phyloP scores from a whole-genome alignment of 2,888 invertebrate species.

The Meiosimyza decipiens region DNA sequence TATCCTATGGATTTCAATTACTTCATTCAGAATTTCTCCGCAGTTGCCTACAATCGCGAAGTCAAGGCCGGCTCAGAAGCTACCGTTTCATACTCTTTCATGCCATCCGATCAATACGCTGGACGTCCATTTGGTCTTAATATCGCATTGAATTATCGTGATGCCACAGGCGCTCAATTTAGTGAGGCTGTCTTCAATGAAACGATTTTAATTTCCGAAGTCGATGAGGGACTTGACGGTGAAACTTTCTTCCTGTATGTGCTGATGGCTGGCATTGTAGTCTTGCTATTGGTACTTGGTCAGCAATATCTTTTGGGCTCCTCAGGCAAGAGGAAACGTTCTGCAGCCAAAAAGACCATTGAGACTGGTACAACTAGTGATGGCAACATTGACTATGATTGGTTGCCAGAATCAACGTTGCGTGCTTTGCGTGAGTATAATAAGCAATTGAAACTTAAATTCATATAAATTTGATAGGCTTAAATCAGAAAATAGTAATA shows the following conservation, averaged over 20 bases:
- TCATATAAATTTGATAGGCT: not conserved
- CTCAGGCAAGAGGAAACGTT: conserved; percentile 76
- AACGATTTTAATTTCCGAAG: conserved; percentile 94
- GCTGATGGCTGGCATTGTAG: conserved; percentile 89
- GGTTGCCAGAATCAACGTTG: conserved; percentile 94
- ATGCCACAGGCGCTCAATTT: conserved; percentile 73
- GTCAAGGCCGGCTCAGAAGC: conserved; percentile 94
- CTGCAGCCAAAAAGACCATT: conserved; percentile 73
- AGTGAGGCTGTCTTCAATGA: conserved; percentile 97
- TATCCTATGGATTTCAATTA: conserved; percentile 99
- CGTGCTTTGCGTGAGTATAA: conserved; percentile 80
- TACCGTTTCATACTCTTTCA: conserved; percentile 93
- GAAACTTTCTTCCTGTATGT: conserved; percentile 99
- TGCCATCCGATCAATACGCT: conserved; percentile 96
- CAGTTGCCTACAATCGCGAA: conserved; percentile 85
- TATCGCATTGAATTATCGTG: conserved; percentile 91
- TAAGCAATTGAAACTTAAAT: too few species aligned
- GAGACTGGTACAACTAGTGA: conserved; percentile 93
- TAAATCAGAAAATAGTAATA: not conserved
- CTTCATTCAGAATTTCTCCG: conserved; percentile 98
- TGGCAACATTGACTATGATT: conserved; percentile 96
- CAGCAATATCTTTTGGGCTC: conserved; percentile 89
- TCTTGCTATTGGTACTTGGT: conserved; percentile 87
- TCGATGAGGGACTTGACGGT: conserved; percentile 96
- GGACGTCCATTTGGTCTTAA: conserved; percentile 96